Evolutionary conservation across 2,888 invertebrate species (phyloP), one percentile per base, ranked within the genome.

Genomic region (Chaetoderma sp.): DNA sequence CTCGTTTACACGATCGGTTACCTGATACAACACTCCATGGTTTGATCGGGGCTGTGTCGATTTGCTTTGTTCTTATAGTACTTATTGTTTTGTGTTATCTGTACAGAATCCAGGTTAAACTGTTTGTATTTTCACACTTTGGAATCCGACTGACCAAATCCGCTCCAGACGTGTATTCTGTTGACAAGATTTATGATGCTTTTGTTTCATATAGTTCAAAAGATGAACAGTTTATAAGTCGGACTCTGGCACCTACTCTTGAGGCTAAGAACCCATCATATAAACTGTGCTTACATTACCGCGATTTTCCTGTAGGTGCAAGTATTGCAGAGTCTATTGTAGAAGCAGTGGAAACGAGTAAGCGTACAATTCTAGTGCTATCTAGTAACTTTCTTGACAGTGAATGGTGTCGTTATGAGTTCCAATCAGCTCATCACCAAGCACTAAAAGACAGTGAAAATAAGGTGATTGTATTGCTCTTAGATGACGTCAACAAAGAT

Each of bases 201-300:
- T 95, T 94, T 87, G 91, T 95, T 75, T 93, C 93, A 86, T 95
- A 95, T 88, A 93, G 93, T 87, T 92, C 92, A 45, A 93, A 93
- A 88, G 94, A 94, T 88, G 93, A 94, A 85, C 91, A 92, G 60
- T 94, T 93, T 90, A 93, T 94, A 52, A 91, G 92, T 44, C 93
- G 94, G 82, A 92, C 93, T 79, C 88, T 94, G 50, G 93, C 93
- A 25, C 92, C 93, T 27, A 91, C 92, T 68, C 87, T 94, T 71
- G 94, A 94, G 86, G 93, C 93, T 78, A 93, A 92, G 27, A 90
- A 91, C 77, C 93, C 93, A 23, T 90, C 92, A 64, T 95, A 94
- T 87, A 92, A 93, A 85, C 88, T 95, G 79, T 94, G 94, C 85
- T 89, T 95, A 68, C 93, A 94, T 86, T 94, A 95, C 87, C 90